phyloP scores from a whole-genome alignment of 2,113 vertebrate species.

The Sphyrna mokarran region DNA sequence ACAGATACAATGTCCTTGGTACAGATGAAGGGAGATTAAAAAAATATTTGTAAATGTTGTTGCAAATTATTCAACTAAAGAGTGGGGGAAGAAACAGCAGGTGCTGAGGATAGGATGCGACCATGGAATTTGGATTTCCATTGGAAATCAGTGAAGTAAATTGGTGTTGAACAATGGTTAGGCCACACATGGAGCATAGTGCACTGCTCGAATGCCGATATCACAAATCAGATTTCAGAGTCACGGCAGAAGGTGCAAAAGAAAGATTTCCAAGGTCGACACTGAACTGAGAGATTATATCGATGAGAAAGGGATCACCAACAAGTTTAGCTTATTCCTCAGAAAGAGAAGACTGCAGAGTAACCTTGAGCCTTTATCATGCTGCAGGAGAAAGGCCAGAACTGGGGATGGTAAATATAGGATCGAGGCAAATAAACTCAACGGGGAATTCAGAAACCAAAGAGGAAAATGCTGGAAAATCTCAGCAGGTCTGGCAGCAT shows the following conservation, averaged over 20 bases:
- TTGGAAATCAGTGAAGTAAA: not conserved
- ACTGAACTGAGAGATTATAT: not conserved
- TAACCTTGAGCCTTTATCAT: not conserved
- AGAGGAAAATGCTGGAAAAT: too few relatives aligned
- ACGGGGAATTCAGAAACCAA: too few relatives aligned
- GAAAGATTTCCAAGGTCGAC: not conserved
- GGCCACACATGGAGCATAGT: not conserved
- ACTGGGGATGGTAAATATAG: not conserved
- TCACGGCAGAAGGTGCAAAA: not conserved
- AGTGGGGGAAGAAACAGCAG: not conserved
- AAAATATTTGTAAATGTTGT: not conserved
- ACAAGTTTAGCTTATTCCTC: too few relatives aligned
- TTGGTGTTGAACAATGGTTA: not conserved
- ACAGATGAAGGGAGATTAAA: not conserved
- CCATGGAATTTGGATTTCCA: not conserved
- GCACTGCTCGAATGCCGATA: not conserved
- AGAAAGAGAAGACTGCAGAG: too few relatives aligned
- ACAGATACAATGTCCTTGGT: not conserved
- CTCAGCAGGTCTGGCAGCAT: too few relatives aligned
- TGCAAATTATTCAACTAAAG: not conserved
- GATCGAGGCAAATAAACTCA: not conserved
- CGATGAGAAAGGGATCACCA: not conserved
- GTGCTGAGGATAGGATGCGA: not conserved
- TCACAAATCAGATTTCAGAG: not conserved
- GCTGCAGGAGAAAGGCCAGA: not conserved